Evolutionary conservation across 2,113 vertebrate species (phyloP).

Genomic region (Tylochromis polylepis): DNA sequence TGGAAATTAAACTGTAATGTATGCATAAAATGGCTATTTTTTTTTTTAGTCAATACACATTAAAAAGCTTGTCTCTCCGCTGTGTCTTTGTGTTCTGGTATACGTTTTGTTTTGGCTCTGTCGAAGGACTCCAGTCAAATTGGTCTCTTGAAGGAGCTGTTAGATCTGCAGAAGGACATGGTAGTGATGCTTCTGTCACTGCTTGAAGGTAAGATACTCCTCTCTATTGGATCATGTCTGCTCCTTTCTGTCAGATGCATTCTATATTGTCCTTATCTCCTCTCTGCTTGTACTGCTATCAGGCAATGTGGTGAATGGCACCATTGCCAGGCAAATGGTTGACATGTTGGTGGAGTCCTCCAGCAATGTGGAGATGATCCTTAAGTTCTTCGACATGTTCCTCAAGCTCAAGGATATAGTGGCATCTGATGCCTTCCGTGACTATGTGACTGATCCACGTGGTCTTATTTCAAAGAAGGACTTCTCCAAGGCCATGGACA

Average conservation of each 20-base stretch:
- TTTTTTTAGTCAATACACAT: not conserved
- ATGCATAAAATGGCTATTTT: not conserved
- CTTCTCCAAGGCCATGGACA: slow-evolving; percentile 98
- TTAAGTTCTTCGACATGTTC: slow-evolving; percentile 99
- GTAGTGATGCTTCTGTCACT: slow-evolving; percentile 95
- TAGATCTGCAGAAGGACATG: slow-evolving; percentile 97
- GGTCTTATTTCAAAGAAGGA: slow-evolving; percentile 98
- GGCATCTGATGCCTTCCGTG: slow-evolving; percentile 89
- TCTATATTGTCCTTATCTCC: not conserved
- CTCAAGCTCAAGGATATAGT: slow-evolving; percentile 96
- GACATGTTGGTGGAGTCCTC: slow-evolving; percentile 99
- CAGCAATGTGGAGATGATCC: slow-evolving; percentile 97
- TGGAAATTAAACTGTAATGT: not conserved
- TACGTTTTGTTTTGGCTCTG: not conserved
- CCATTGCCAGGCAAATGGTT: slow-evolving; percentile 94
- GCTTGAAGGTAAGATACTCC: slow-evolving; percentile 77
- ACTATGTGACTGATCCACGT: slow-evolving; percentile 88
- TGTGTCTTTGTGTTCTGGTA: slow-evolving; percentile 11
- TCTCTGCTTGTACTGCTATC: not conserved
- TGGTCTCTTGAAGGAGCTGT: slow-evolving; percentile 88
- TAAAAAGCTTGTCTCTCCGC: not conserved
- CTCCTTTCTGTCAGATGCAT: not conserved
- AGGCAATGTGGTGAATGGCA: slow-evolving; percentile 96
- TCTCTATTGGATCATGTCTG: not conserved
- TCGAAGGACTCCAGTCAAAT: slow-evolving; percentile 92